Percentiles rank a stretch among this genome's conserved stretches.
Conservation (phyloP, 2,113 vertebrate species). For the Petaurus breviceps region DNA sequence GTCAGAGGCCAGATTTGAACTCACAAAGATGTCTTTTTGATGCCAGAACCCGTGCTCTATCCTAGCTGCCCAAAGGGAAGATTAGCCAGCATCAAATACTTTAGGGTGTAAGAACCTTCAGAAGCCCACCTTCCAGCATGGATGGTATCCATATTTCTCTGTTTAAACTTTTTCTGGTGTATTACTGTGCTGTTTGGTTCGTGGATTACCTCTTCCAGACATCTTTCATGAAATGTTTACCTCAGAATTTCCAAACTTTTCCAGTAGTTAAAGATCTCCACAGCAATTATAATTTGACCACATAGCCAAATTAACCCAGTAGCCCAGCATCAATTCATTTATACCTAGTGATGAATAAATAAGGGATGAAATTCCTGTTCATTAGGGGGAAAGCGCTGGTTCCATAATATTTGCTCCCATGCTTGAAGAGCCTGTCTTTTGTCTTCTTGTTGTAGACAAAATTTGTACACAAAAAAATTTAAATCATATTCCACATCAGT, state of each 20-base stretch:
- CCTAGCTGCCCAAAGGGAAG: not conserved
- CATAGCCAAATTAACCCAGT: not conserved
- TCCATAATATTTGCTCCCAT: not conserved
- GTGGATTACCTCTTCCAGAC: not conserved
- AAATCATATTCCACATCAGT: not conserved
- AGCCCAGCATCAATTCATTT: not conserved
- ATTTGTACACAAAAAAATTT: not conserved
- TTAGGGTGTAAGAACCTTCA: not conserved
- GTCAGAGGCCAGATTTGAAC: not conserved
- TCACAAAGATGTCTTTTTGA: not conserved
- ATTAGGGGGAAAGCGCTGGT: not conserved
- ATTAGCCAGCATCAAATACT: not conserved
- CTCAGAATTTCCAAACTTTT: slow-evolving; percentile 21
- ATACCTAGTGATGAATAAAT: not conserved
- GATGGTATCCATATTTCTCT: not conserved
- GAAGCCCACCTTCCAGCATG: not conserved
- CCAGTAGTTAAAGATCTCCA: not conserved
- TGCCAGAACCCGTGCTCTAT: not conserved
- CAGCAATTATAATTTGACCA: not conserved
- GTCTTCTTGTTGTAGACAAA: not conserved
- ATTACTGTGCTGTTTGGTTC: not conserved
- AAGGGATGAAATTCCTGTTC: not conserved
- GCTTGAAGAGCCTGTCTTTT: not conserved
- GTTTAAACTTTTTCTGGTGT: not conserved
- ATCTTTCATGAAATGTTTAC: slow-evolving; percentile 4